phyloP scores from a whole-genome alignment of 2,888 invertebrate species.

The Eupithecia vulgata region DNA sequence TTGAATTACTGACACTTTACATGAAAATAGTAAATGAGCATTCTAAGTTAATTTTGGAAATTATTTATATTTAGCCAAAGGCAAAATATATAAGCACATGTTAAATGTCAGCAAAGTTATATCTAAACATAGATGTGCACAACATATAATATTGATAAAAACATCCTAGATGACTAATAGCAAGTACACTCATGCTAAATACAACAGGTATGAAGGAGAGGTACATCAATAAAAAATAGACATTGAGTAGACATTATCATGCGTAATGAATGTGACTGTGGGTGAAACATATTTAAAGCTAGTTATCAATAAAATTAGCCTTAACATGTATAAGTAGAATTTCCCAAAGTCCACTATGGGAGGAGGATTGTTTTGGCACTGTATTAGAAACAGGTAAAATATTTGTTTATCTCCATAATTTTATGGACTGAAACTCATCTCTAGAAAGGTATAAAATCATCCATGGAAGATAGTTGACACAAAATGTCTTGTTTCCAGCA shows the following conservation, averaged over 20 bases:
- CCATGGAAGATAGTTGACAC: neutral
- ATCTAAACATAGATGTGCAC: conserved; percentile 33
- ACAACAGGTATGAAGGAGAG: conserved; percentile 16
- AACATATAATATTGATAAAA: conserved; percentile 16
- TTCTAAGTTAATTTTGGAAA: neutral
- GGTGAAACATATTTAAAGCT: conserved; percentile 10
- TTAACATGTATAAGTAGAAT: neutral
- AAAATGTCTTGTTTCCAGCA: neutral
- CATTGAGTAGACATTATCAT: conserved; percentile 24
- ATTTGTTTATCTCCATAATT: neutral
- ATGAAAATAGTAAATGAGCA: conserved; percentile 1
- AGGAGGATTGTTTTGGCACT: neutral
- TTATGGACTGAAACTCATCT: neutral
- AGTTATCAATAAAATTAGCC: neutral
- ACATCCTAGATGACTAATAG: conserved; percentile 20
- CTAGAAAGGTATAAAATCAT: neutral
- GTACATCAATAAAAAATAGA: conserved; percentile 25
- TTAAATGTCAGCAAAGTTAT: conserved; percentile 19
- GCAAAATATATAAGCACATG: conserved; percentile 6
- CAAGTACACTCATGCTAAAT: conserved; percentile 23
- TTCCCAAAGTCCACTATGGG: neutral
- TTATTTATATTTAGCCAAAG: neutral
- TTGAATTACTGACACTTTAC: conserved; percentile 18
- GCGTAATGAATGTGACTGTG: conserved; percentile 24
- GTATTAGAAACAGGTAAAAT: neutral